Base-by-base conservation (phyloP, 2,113 vertebrate species). In the Colaptes auratus region DNA sequence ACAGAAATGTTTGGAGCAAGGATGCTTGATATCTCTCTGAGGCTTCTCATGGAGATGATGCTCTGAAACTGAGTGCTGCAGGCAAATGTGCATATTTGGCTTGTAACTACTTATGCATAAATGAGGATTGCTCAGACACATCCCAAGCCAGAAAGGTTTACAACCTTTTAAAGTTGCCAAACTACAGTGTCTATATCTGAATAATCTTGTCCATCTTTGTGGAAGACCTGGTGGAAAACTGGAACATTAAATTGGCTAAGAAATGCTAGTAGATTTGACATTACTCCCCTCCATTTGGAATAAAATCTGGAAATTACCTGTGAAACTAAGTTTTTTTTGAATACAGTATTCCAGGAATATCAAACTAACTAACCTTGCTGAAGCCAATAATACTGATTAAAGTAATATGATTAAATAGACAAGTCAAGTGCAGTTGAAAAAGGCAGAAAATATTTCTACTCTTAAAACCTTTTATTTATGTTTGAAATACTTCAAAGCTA, bases 401-500 rank as follows among this genome's bases (percentile, higher is more conserved):
- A 72, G 53, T 78, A 36, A 27, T 66, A 73, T 61, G 50, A 65
- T 92, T 79, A 82, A 91, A 55, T 2, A 88, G 59, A 50, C 18
- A 65, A 76, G 36, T 59, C 71, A 89, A 50, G 71, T 92, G 59
- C 76, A 73, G 39, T 1, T 66, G 75, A 71, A 87, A 91, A 95
- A 89, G 63, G 9, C 16, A 79, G 71, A 82, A 72, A 87, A 58
- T 16, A 79, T 76, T 89, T 91, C 63, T 21, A 44, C 30, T 59
- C 42, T 82, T 72, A 85, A 70, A 81, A 85, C 16, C 11, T 75
- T 85, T 77, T 66, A 58, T 91, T 61, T 39, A 73, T 73, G 20
- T 85, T 91, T 88, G 11, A 95, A 92, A 80, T 31, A 89, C 39
- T 96, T 91, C 55, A 94, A 86, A 83, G 69, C 42, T 88, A 44